Percentiles rank a stretch among this genome's conserved stretches.
Conservation (phyloP, 2,888 invertebrate species). For the Tiphia femorata region DNA sequence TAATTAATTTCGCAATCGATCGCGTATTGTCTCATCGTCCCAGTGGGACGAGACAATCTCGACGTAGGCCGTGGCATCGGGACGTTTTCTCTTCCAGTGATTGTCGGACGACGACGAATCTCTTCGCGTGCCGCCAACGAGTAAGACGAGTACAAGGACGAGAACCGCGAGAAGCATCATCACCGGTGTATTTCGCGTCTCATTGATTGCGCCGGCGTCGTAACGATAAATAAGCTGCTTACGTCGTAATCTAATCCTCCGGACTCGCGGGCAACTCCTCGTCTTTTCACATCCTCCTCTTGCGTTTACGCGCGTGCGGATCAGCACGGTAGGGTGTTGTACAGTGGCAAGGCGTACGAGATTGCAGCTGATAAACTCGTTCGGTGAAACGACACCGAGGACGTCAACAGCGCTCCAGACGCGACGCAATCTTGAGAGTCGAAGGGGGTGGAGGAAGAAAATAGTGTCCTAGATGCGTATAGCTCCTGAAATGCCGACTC, state of each 20-base stretch:
- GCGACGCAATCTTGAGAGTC: background rate
- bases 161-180: conserved; percentile 14
- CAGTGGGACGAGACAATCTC: too few species aligned
- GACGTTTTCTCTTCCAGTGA: too few species aligned
- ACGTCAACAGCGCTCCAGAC: background rate
- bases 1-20: too few species aligned
- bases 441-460: too few species aligned
- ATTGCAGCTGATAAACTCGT: conserved; percentile 33
- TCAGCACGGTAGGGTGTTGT: conserved; percentile 20
- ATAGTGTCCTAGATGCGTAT: too few species aligned
- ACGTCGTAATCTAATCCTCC: conserved; percentile 43
- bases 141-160: too few species aligned
- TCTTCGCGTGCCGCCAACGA: too few species aligned
- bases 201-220: conserved; percentile 31
- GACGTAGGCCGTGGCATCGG: too few species aligned
- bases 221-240: conserved; percentile 50
- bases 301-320: conserved; percentile 4
- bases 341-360: conserved; percentile 22
- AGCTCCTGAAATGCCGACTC: too few species aligned
- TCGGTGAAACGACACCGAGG: conserved; percentile 8
- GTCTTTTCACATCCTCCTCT: background rate
- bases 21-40: too few species aligned
- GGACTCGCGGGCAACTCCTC: conserved; percentile 12
- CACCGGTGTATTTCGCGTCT: conserved; percentile 15
- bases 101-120: too few species aligned